A percentile compares a stretch with the other conserved stretches of the same genome.
Conservation (phyloP, 2,797 vertebrate genomes). For the Ptychadena robeensis region DNA sequence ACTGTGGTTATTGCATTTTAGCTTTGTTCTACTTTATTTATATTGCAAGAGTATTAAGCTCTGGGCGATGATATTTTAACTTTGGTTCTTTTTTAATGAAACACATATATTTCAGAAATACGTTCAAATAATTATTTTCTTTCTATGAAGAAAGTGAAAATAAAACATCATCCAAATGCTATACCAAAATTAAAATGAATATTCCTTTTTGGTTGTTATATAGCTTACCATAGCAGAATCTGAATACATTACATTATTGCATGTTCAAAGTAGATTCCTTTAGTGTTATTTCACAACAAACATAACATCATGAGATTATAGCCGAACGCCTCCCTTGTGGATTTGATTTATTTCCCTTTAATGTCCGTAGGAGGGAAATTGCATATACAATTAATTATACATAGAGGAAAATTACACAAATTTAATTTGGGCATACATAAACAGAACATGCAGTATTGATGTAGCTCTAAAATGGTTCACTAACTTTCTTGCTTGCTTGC, state of each 20-base stretch:
- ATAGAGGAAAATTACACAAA: constrained; percentile 27
- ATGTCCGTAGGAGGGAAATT: constrained; percentile 34
- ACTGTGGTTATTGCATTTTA: not conserved
- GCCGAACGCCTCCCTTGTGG: constrained; percentile 25
- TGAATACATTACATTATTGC: constrained; percentile 3
- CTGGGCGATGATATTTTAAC: not conserved
- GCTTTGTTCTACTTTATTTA: not conserved
- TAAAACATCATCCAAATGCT: not conserved
- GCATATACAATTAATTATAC: constrained; percentile 40
- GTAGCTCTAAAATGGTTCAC: constrained; percentile 9
- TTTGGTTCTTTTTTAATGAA: not conserved
- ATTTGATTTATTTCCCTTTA: constrained; percentile 40
- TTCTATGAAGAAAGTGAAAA: not conserved
- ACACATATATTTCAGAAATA: constrained; percentile 1
- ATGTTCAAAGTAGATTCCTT: constrained; percentile 22
- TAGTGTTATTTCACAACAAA: constrained; percentile 13
- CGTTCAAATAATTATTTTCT: not conserved
- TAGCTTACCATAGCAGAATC: constrained; percentile 18
- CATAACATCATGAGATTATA: constrained; percentile 22
- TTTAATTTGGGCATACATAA: constrained; percentile 33
- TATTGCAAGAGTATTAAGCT: not conserved
- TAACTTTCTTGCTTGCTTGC: constrained; percentile 3
- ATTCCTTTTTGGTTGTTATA: constrained; percentile 4
- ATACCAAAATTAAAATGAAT: not conserved
- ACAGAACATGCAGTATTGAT: constrained; percentile 32